phyloP scores from a whole-genome alignment of 2,797 vertebrate species.

The Lepilemur ruficaudatus region DNA sequence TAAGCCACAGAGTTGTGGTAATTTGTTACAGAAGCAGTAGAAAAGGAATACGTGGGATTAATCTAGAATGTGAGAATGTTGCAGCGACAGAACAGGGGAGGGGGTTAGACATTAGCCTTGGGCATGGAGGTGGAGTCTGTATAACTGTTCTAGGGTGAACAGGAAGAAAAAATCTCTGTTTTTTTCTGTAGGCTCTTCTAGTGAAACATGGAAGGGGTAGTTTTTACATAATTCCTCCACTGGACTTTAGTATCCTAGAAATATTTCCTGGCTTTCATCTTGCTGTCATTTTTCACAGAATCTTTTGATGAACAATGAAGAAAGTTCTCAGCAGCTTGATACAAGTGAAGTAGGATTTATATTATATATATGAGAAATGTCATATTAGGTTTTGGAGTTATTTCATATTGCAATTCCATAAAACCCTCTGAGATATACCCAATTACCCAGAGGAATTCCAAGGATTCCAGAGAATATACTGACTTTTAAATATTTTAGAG shows the following conservation, averaged over 20 bases:
- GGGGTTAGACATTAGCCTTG: neutral
- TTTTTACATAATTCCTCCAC: neutral
- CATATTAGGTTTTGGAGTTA: neutral
- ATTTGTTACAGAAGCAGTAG: neutral
- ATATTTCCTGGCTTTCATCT: neutral
- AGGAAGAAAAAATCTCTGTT: neutral
- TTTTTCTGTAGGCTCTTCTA: neutral
- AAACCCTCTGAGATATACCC: neutral
- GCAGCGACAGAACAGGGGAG: neutral
- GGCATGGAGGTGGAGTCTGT: neutral
- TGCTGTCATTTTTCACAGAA: neutral
- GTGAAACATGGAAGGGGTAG: neutral
- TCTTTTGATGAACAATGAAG: neutral
- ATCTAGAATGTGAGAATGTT: neutral
- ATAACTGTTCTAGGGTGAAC: neutral
- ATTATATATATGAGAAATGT: neutral
- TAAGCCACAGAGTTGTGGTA: neutral
- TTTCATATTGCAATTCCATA: neutral
- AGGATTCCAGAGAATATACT: neutral
- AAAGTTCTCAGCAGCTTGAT: neutral
- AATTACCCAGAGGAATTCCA: neutral
- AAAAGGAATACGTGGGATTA: neutral
- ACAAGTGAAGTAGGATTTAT: neutral
- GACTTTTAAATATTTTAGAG: constrained; percentile 12
- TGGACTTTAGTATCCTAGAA: neutral